A percentile compares a stretch with the other conserved stretches of the same genome.
These are phyloP conservation scores for Etheostoma spectabile DNA, from an alignment of 2,113 vertebrate genomes.

Conservation along the genomic window DNA sequence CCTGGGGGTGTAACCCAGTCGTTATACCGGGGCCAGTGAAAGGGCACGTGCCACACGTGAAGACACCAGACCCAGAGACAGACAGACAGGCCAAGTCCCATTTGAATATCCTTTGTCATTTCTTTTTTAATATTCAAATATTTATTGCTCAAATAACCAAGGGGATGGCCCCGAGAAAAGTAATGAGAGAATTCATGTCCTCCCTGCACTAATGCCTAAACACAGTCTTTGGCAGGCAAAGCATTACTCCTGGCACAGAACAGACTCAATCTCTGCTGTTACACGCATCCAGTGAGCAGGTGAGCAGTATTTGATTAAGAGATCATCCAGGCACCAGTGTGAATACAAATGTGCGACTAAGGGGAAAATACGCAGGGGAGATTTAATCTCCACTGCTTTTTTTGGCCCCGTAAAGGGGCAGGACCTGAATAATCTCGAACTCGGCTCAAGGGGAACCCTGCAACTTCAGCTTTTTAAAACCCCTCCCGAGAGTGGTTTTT, in stretches of 20 bases:
- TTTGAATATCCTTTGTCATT: too few species aligned
- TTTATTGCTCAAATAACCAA: too few species aligned
- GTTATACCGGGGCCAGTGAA: conserved; percentile 1
- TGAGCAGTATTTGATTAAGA: conserved; percentile 74
- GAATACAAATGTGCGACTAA: conserved; percentile 70
- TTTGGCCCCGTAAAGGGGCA: conserved; percentile 61
- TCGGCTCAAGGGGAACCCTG: conserved; percentile 66
- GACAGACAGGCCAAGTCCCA: too few species aligned
- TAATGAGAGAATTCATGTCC: conserved; percentile 17
- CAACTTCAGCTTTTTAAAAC: conserved; percentile 52
- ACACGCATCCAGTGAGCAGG: conserved; percentile 49
- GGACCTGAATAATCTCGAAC: conserved; percentile 58
- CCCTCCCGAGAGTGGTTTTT: conserved; percentile 60
- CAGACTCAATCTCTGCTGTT: conserved; percentile 40
- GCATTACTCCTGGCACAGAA: conserved; percentile 41
- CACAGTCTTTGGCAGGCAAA: conserved; percentile 49
- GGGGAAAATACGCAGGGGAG: conserved; percentile 56
- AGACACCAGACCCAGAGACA: too few species aligned
- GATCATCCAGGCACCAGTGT: conserved; percentile 62
- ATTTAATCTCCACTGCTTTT: conserved; percentile 61
- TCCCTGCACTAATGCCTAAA: conserved; percentile 21
- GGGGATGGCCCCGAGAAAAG: background rate
- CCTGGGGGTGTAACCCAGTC: conserved; percentile 25
- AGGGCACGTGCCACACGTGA: background rate
- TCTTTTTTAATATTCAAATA: too few species aligned